phyloP scores from a whole-genome alignment of 1,140 invertebrate genomes.

The Drosophila triauraria region DNA sequence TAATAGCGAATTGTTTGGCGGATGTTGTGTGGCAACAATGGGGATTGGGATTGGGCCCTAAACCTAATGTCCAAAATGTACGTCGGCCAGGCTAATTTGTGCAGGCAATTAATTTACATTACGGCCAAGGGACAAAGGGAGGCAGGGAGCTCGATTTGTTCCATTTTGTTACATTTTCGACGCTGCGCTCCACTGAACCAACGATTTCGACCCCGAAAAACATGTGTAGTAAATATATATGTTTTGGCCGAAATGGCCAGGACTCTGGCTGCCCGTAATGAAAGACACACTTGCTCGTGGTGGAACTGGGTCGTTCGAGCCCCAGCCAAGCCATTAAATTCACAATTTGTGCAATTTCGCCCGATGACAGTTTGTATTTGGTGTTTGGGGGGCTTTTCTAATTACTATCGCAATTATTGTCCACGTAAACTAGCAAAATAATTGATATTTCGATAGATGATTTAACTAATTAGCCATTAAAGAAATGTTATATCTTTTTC shows the following conservation, averaged over 20 bases:
- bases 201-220: slow-evolving; percentile 1
- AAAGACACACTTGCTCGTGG: slow-evolving; percentile 40
- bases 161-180: slow-evolving; percentile 66
- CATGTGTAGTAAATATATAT: slow-evolving; percentile 44
- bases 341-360: slow-evolving; percentile 53
- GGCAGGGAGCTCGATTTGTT: slow-evolving; percentile 55
- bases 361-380: slow-evolving; percentile 59
- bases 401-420: slow-evolving; percentile 52
- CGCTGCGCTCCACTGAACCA: slow-evolving; percentile 20
- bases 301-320: slow-evolving; percentile 5
- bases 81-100: slow-evolving; percentile 72
- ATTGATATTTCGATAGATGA: slow-evolving; percentile 15
- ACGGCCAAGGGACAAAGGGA: neutral
- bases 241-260: slow-evolving; percentile 11
- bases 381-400: slow-evolving; percentile 26
- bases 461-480: neutral
- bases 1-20: slow-evolving; percentile 38
- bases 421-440: slow-evolving; percentile 16
- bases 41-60: slow-evolving; percentile 16
- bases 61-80: slow-evolving; percentile 63
- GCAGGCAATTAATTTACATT: slow-evolving; percentile 82
- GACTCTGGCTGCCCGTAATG: slow-evolving; percentile 19
- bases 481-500: neutral
- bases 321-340: slow-evolving; percentile 43
- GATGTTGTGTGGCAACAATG: slow-evolving; percentile 34